Conservation (phyloP, 2,888 invertebrate genomes). For the Acrocera orbiculus region DNA sequence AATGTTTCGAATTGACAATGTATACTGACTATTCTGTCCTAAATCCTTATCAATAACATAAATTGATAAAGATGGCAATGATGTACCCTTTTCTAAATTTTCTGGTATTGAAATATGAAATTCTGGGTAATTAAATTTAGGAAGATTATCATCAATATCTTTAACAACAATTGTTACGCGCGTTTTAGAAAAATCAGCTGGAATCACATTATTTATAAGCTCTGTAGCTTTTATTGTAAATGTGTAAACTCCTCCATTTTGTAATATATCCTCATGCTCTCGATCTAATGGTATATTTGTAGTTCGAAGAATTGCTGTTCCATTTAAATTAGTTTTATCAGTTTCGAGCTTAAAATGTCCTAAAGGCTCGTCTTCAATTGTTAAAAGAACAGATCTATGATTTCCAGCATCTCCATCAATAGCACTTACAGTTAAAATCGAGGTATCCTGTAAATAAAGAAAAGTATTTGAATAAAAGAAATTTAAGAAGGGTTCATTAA, state of each 20-base stretch:
- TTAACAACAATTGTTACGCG: constrained; percentile 60
- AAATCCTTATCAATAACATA: constrained; percentile 56
- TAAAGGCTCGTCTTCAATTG: constrained; percentile 48
- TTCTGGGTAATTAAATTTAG: constrained; percentile 46
- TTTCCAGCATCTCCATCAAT: constrained; percentile 68
- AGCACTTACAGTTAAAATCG: constrained; percentile 53
- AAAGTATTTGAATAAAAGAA: too few species aligned
- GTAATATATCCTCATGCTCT: constrained; percentile 53
- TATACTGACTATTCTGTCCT: constrained; percentile 54
- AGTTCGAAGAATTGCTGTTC: constrained; percentile 42
- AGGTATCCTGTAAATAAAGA: constrained; percentile 32
- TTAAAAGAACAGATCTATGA: constrained; percentile 45
- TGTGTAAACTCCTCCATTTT: constrained; percentile 61
- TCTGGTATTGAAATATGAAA: constrained; percentile 58
- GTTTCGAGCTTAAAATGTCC: constrained; percentile 48
- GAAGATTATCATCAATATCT: constrained; percentile 60
- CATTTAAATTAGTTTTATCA: constrained; percentile 30
- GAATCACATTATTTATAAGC: constrained; percentile 49
- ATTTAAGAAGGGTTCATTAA: neutral
- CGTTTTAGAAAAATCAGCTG: constrained; percentile 48
- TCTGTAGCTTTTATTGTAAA: constrained; percentile 58
- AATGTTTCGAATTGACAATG: constrained; percentile 41
- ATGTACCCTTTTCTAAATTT: constrained; percentile 51
- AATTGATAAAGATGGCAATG: constrained; percentile 52
- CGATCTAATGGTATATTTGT: constrained; percentile 50